Base-by-base conservation (phyloP, 2,797 vertebrate species). In the Onychomys leucogaster region DNA sequence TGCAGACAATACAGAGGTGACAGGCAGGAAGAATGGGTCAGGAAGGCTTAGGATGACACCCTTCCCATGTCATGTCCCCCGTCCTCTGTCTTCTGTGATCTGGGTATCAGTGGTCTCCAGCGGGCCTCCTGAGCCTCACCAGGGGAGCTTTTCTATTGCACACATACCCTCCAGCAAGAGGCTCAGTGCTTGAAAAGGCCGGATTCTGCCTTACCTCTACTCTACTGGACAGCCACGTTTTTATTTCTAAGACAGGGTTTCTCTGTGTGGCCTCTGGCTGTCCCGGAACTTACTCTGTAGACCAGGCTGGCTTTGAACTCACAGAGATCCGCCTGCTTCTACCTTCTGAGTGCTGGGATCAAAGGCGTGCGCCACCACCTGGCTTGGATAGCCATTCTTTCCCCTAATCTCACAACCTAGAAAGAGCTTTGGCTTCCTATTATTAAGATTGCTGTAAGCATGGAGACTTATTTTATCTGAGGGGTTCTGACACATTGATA, bases 381-480 rank as follows among this genome's bases (percentile, higher is more conserved):
- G 69, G n/a, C 19, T 37, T 21, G n/a, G 25, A 29, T 21, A 67
- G 78, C 29, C 17, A 65, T 4, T 59, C 43, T 80, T 65, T 69
- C 81, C 61, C n/a, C 9, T 52, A 32, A 61, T 61, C 1, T 41
- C 7, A 69, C 57, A 55, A 89, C 49, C 52, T 76, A 80, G 57
- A 65, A 89, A 95, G 46, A 76, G 12, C 17, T 88, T 87, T 88
- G 32, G 9, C 19, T 80, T 82, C 41, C n/a, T 73, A 75, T 80
- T 82, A 90, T 73, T 94, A 84, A 84, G 34, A 91, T 86, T 32
- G 49, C 6, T 71, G 63, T 57, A 89, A 81, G 92, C n/a, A 75
- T 34, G 65, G 3, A 87, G 89, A 76, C 73, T 49, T 49, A 82
- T 78, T 90, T 90, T 89, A 89, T 61, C 87, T 34, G 83, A 0